Evolutionary conservation across 2,888 invertebrate species (phyloP), one percentile per base, ranked within the genome.

Genomic region (Anoncus sp.): DNA sequence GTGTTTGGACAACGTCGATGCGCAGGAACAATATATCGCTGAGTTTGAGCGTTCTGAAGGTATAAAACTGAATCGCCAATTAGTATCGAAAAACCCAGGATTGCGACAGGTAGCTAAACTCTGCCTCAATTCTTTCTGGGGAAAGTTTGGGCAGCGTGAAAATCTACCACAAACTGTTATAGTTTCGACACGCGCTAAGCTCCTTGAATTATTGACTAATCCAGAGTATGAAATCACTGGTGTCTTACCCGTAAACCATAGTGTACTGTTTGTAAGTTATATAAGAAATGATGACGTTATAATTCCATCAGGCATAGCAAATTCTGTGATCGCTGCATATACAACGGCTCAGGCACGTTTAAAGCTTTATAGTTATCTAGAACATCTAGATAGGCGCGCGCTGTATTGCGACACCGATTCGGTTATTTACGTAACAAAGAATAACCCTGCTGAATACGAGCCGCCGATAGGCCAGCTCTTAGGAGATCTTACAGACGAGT

Each of bases 371-470:
- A 60, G 72, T 9, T 85, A 87, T 22, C 67, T 91, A 5, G 85
- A 90, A 16, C 71, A 60, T n/a, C 75, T 91, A 3, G 84, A 79
- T 7, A 66, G 81, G 24, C 53, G 87, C 16, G 86, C 86, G 9
- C 66, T 91, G 5, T 91, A 91, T 77, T 88, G 78, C 55, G 90
- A 91, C 57, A 91, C 91, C 0, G 90, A 90, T 72, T 85, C 85
- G 1, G 83, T 89, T 5, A 86, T 91, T 43, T 90, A 84, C 67
- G 74, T 82, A 12, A 70, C 63, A 6, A 63, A 47, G 3, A 53
- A 70, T 3, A 14, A 40, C 1, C 12, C 57, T 14, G 51, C 7
- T 14, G 77, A 77, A n/a, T 81, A 71, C 45, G 71, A 81, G 12
- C 85, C 86, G 12, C 77, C 83, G 10, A 78, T 83, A 1, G 90